Conservation (phyloP, 2,113 vertebrate species). For the Cathartes aura region DNA sequence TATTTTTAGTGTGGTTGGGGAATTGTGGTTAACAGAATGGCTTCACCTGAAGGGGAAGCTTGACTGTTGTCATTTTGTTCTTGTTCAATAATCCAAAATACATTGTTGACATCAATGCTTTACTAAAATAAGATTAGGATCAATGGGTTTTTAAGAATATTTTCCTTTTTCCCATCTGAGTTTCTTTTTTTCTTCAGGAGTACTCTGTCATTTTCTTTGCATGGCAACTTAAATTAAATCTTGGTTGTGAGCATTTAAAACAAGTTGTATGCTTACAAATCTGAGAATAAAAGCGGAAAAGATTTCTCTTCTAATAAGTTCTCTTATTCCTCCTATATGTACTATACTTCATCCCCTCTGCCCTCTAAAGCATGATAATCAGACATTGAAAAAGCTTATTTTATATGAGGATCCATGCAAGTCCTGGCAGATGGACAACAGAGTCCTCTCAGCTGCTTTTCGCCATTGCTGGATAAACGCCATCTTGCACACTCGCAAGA, state of each 20-base stretch:
- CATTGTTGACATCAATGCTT: not conserved
- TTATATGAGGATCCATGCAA: not conserved
- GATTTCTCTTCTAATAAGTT: not conserved
- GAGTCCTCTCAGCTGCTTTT: not conserved
- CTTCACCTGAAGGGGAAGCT: not conserved
- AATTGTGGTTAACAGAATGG: not conserved
- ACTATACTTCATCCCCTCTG: not conserved
- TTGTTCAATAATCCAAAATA: slow-evolving; percentile 14
- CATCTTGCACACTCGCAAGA: not conserved
- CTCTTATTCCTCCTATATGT: not conserved
- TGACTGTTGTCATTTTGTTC: slow-evolving; percentile 12
- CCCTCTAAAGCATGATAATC: not conserved
- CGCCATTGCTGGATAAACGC: not conserved
- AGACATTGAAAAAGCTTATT: not conserved
- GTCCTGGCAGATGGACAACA: not conserved
- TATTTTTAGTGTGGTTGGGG: not conserved
- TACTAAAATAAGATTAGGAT: not conserved
- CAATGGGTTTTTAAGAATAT: not conserved
- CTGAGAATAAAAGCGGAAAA: not conserved
- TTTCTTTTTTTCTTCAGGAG: not conserved
- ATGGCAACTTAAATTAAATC: not conserved
- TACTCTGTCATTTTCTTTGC: not conserved
- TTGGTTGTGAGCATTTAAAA: not conserved
- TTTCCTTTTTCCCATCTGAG: not conserved
- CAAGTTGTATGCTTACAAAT: not conserved